Conservation (phyloP, 2,888 invertebrate genomes). For the Cataglyphis cursor region DNA sequence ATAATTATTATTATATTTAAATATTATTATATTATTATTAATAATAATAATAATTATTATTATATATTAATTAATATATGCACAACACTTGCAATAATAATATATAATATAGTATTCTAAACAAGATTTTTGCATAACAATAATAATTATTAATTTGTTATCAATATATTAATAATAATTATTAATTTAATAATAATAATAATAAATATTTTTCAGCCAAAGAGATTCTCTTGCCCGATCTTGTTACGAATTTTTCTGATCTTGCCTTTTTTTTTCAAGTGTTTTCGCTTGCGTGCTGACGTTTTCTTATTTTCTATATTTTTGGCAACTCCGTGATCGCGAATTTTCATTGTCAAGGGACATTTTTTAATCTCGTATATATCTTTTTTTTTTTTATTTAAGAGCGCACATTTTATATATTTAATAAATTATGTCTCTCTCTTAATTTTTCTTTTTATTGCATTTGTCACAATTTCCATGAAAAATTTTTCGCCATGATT, state of each 20-base stretch:
- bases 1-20: too few species aligned
- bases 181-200: not conserved
- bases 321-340: not conserved
- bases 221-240: not conserved
- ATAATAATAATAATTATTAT: too few species aligned
- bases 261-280: not conserved
- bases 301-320: not conserved
- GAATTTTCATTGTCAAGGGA: not conserved
- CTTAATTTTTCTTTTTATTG: not conserved
- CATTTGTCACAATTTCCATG: not conserved
- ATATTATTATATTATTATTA: too few species aligned
- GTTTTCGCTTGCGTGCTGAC: not conserved
- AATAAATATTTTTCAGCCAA: not conserved
- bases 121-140: not conserved
- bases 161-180: too few species aligned
- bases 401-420: not conserved
- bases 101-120: too few species aligned
- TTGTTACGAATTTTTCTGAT: not conserved
- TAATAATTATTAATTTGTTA: not conserved
- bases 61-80: too few species aligned
- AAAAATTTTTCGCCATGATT: constrained; percentile 1
- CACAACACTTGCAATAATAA: too few species aligned
- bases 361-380: not conserved
- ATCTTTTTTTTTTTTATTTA: not conserved
- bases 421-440: not conserved